These are phyloP conservation scores for Mohoua ochrocephala DNA, from an alignment of 2,113 vertebrate species.

Conservation along the genomic window DNA sequence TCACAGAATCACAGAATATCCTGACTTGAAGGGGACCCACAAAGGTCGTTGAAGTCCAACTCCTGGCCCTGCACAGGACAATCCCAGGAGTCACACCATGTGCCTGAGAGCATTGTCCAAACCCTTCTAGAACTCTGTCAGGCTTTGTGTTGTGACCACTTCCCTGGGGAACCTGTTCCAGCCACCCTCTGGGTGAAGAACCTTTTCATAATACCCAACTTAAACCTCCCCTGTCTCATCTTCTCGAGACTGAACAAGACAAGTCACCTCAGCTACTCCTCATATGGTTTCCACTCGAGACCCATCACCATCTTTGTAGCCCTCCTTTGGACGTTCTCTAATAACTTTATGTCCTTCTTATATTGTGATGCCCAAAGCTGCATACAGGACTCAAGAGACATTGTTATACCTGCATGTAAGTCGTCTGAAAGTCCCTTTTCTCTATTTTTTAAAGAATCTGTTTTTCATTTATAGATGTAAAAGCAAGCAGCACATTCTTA, in stretches of 20 bases:
- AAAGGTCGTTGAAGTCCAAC: neutral
- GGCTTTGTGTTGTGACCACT: neutral
- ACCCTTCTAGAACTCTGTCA: neutral
- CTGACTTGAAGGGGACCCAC: neutral
- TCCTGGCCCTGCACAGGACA: neutral
- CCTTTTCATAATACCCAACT: rapidly evolving
- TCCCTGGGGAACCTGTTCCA: neutral
- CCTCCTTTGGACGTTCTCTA: neutral
- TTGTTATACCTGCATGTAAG: neutral
- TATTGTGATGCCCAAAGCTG: neutral
- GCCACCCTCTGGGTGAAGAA: neutral
- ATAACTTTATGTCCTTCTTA: neutral
- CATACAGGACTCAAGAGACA: neutral
- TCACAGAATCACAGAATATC: neutral
- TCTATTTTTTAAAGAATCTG: neutral
- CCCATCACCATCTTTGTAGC: neutral
- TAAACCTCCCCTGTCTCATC: neutral
- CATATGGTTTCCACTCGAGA: neutral
- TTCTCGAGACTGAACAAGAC: neutral
- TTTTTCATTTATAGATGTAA: neutral
- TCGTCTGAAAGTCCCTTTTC: neutral
- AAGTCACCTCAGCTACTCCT: neutral
- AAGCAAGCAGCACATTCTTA: neutral
- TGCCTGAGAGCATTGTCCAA: neutral
- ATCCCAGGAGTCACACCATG: neutral